Evolutionary conservation across 2,113 vertebrate genomes (phyloP), one percentile per base, ranked within the genome.

Genomic region (Scopus umbretta): DNA sequence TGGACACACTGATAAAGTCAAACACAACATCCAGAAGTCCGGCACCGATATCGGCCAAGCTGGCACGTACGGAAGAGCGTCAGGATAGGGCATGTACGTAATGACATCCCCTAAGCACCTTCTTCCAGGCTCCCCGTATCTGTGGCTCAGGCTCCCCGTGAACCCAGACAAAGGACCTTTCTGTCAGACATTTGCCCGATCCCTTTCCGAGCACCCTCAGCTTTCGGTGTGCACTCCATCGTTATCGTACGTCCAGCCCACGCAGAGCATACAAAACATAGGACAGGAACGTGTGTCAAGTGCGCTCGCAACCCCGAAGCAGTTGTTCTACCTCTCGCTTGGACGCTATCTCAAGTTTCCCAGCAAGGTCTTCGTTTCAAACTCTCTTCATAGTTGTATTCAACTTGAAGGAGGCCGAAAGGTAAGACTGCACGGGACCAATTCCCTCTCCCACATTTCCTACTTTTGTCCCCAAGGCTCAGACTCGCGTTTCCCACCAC

Each of bases 391-490:
- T 0, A 0, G 16, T 22, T 88, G 67, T 49, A 82, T 20, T 47
- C 66, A 14, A 6, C 19, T 25, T 4, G 16, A 73, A 80, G 58
- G 25, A 63, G 13, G 25, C 19, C 19, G 47, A 61, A 40, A 45
- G 5, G 4, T 0, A 4, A 61, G 13, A 71, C 2, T 9, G 47
- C 79, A 42, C 0, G 1, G 62, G 38, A 58, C 6, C 1, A 1
- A 36, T 10, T 74, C 47, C 40, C 34, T 26, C 45, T 74, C 59
- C 68, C 45, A 19, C 50, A 25, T 16, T 43, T 66, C 63, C 84
- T 7, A 16, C 30, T 30, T 87, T 52, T 21, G 23, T 7, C 40
- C 43, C 40, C 2, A 6, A 61, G 34, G 45, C 16, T 92, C 85
- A 45, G 26, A 16, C 7, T 36, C n/a, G 45, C 3, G 17, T 55